Evolutionary conservation across 2,113 vertebrate genomes (phyloP), one percentile per base, ranked within the genome.

Genomic region (Cinclus cinclus): DNA sequence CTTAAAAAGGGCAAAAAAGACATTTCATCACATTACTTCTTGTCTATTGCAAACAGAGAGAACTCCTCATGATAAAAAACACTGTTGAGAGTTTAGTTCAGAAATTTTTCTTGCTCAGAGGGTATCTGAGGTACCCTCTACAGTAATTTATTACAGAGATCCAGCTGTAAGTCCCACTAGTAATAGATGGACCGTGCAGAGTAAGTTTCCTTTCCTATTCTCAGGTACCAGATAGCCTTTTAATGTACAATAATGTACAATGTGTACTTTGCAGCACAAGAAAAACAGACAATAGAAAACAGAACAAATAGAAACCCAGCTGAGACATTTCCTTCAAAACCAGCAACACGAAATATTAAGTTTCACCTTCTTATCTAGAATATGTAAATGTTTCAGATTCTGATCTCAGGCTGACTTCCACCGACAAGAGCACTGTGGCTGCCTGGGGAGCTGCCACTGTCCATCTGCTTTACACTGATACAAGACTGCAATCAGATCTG

Each of bases 381-480:
- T 35, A 93, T 77, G 82, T 60, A 85, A 88, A 95, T 95, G 20
- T 41, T 67, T 69, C 59, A 63, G 85, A 83, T 93, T 82, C 35
- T 70, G 71, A 94, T 95, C 94, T 92, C 28, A 0, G 47, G 64
- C 71, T 68, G 71, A 77, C 59, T 94, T 92, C 71, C 64, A 76
- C 46, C 0, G 0, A 62, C 39, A 83, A 11, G 17, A 81, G 68
- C 6, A 0, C 10, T 1, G 2, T 2, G 30, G 75, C 76, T 86
- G 59, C 68, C 27, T 0, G 7, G 11, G 41, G 87, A 89, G 74
- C 63, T 69, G 70, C 70, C 0, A 25, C 84, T 91, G 87, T 28
- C 96, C 93, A 87, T 76, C 93, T 96, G 95, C 58, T 77, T 82
- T 85, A 84, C 49, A 18, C 31, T 28, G 52, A 74, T 37, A 83